phyloP scores from a whole-genome alignment of 1,140 invertebrate species.

The Pseudomyrmex pallidus region DNA sequence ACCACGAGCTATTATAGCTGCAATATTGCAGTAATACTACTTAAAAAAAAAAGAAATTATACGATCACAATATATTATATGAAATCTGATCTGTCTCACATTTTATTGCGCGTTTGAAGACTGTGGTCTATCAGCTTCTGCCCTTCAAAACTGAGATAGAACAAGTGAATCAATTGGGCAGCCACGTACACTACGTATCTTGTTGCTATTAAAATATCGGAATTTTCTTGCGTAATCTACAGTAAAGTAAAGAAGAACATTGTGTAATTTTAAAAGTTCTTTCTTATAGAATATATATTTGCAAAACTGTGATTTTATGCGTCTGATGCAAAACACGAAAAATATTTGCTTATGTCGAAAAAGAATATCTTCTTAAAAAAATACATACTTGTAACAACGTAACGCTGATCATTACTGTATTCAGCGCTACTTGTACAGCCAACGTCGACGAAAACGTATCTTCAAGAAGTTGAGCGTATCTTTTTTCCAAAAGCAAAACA shows the following conservation, averaged over 20 bases:
- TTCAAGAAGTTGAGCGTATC: slow-evolving; percentile 43
- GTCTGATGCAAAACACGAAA: neutral
- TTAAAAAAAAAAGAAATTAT: too few relatives aligned
- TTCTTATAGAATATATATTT: neutral
- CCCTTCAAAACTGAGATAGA: slow-evolving; percentile 63
- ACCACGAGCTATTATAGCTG: slow-evolving; percentile 31
- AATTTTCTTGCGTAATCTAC: slow-evolving; percentile 2
- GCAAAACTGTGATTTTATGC: neutral
- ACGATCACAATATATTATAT: neutral
- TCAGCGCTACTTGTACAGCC: slow-evolving; percentile 14
- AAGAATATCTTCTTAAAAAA: neutral
- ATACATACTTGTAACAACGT: slow-evolving; percentile 41
- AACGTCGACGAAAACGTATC: slow-evolving; percentile 25
- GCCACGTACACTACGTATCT: slow-evolving; percentile 40
- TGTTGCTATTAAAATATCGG: neutral
- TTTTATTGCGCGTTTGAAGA: slow-evolving; percentile 28
- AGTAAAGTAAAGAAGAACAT: neutral
- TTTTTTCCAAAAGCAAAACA: neutral
- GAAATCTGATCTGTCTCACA: slow-evolving; percentile 39
- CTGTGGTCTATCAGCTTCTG: slow-evolving; percentile 70
- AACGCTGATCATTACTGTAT: slow-evolving; percentile 30
- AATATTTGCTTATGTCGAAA: neutral
- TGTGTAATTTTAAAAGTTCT: neutral
- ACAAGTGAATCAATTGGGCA: slow-evolving; percentile 62
- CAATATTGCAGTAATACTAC: neutral